Evolutionary conservation across 2,797 vertebrate genomes (phyloP).

Genomic region (Hydrolagus colliei): DNA sequence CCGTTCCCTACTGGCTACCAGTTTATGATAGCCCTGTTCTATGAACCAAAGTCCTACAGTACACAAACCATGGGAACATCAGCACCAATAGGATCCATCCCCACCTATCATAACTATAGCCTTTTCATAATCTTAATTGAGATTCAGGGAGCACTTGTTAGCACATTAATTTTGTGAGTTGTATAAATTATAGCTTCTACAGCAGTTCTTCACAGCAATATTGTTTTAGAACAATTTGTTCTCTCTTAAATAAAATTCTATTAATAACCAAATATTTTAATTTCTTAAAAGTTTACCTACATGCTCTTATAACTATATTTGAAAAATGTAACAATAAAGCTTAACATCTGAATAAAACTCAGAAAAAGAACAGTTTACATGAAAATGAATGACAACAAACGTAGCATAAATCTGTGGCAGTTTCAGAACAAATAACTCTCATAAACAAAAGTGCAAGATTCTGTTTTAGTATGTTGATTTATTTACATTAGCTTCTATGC

Average conservation of each 20-base stretch:
- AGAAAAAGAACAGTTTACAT: not conserved
- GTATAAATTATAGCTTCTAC: not conserved
- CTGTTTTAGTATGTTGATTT: not conserved
- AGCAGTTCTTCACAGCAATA: not conserved
- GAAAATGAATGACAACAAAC: not conserved
- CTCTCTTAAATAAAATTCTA: not conserved
- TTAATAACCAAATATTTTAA: not conserved
- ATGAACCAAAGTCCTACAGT: no score
- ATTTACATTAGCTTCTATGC: not conserved
- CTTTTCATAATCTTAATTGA: not conserved
- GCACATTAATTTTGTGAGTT: not conserved
- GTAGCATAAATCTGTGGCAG: not conserved
- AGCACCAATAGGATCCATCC: not conserved
- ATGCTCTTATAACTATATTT: not conserved
- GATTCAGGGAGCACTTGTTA: not conserved
- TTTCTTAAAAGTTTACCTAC: not conserved
- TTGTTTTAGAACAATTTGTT: not conserved
- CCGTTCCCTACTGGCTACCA: not conserved
- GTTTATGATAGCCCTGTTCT: no score
- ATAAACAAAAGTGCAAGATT: not conserved
- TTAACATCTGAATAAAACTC: not conserved
- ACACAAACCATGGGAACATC: not conserved
- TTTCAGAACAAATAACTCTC: not conserved
- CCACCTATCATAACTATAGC: not conserved
- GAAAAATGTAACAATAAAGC: not conserved